Base-by-base conservation (phyloP, 2,797 vertebrate species). In the Pygocentrus nattereri region DNA sequence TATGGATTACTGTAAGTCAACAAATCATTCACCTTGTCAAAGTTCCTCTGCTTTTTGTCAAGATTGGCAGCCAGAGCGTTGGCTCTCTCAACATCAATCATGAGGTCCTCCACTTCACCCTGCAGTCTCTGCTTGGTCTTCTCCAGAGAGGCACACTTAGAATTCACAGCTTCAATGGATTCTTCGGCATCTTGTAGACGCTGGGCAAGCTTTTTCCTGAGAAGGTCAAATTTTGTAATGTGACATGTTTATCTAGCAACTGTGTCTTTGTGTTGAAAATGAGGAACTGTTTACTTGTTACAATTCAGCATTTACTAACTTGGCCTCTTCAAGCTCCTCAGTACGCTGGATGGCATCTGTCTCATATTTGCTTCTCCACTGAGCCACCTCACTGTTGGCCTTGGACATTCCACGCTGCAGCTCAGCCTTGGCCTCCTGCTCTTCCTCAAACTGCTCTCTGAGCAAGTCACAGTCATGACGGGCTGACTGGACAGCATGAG, bases 121-220 rank as follows among this genome's bases (percentile, higher is more conserved):
- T 95, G 95, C 6, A 96, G 89, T 76, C 95, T 87, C 91, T 95
- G 96, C 71, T 96, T 97, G 0, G 96, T 97, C 91, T 97, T 96
- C 77, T 97, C 96, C 70, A 96, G 87, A 44, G 95, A 96, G 31
- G 94, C 94, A 64, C 95, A 95, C 74, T 96, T 96, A 61, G 96
- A 88, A 71, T 96, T 96, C 58, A 95, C 92, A 4, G 96, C 95
- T 79, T 96, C 96, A 0, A 95, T 93, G 0, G 92, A 92, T 54
- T 96, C 95, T 80, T 96, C 95, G 16, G 95, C 95, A 58, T 96
- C 95, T 86, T 96, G 95, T 1, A 96, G 89, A 5, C 94, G 93
- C 94, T 84, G 54, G 21, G 54, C 21, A 58, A 58, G 54, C 21
- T 58, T 58, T 58, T 58, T 58, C 71, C 97, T 95, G 79, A 97